A percentile compares a stretch with the other conserved stretches of the same genome.
These are phyloP conservation scores for Holothuria leucospilota DNA, from an alignment of 53 echinoderm and acorn worm species.

Conservation along the genomic window DNA sequence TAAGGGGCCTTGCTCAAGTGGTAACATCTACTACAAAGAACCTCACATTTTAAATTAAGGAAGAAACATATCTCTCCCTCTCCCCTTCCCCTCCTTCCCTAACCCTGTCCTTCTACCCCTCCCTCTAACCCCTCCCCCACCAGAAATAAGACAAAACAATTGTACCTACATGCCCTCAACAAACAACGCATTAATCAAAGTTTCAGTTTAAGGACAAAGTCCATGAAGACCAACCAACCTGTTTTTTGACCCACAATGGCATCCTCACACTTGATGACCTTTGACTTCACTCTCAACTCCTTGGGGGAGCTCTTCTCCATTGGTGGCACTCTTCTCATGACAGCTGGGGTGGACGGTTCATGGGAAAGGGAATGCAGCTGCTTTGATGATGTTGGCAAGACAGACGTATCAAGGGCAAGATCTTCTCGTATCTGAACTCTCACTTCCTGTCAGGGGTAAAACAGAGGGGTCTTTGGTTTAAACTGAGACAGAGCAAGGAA, in stretches of 20 bases:
- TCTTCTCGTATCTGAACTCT: conserved; percentile 80
- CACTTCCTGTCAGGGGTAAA: conserved; percentile 65
- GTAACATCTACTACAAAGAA: too few species aligned
- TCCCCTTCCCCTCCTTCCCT: too few species aligned
- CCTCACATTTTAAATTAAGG: too few species aligned
- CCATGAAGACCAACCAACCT: conserved; percentile 51
- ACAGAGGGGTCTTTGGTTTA: not conserved
- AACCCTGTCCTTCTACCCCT: too few species aligned
- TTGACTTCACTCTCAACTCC: conserved; percentile 63
- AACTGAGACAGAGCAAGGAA: too few species aligned
- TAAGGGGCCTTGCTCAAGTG: too few species aligned
- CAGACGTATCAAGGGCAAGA: conserved; percentile 76
- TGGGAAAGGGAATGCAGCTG: conserved; percentile 58
- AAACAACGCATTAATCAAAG: too few species aligned
- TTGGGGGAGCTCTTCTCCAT: not conserved
- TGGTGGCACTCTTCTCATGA: not conserved
- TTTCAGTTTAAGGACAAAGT: too few species aligned
- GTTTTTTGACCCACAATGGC: conserved; percentile 65
- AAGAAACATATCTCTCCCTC: too few species aligned
- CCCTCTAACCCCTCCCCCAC: too few species aligned
- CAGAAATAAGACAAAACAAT: too few species aligned
- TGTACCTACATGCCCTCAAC: too few species aligned
- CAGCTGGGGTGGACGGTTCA: conserved; percentile 54
- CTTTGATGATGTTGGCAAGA: conserved; percentile 57
- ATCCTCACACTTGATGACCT: conserved; percentile 59